Base-by-base conservation (phyloP, 1,140 invertebrate species). In the Akabosia matsudoensis region DNA sequence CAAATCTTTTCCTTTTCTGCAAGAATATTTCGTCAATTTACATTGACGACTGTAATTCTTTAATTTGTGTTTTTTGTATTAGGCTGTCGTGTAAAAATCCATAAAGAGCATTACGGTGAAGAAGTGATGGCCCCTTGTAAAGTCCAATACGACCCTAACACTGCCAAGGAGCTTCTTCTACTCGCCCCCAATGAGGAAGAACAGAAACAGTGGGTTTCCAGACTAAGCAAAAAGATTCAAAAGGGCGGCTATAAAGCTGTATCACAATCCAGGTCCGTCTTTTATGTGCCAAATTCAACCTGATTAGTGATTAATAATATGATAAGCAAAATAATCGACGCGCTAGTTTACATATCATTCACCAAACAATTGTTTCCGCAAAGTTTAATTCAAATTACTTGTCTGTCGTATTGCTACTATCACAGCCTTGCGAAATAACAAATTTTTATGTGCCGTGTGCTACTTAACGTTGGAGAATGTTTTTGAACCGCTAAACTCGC, bases 51-150 rank as follows among this genome's bases (percentile, higher is more conserved):
- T 67, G 61, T n/a, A 13, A 30, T 67, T 67, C 22, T 67, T 7
- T 67, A 30, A 30, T 67, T 30, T 67, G 2, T 67, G 26, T 67
- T 4, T 31, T 74, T 77, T 80, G 70, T 82, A 85, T n/a, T 83
- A 96, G 95, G 95, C 81, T 98, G 97, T 87, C 92, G 93, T 83
- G 93, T 96, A 82, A 98, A 98, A 88, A 92, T 98, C 80, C 97
- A 99, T 85, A 92, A 94, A 85, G 96, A 98, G 84, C 96, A 98
- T 89, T 90, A 92, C 82, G 93, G 94, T 84, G 84, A 86, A 31
- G 90, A 92, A 83, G 88, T 89, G 33, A 90, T 96, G 83, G 92
- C 93, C 70, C 93, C 93, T 33, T 96, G 93, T 85, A 96, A 97
- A 87, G 89, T 98, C 56, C 94, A 97, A 84, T 94, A 94, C 82